A percentile compares a stretch with the other conserved stretches of the same genome.
These are phyloP conservation scores for Scaptomyza reducta DNA, from an alignment of 2,888 invertebrate species.

Conservation along the genomic window DNA sequence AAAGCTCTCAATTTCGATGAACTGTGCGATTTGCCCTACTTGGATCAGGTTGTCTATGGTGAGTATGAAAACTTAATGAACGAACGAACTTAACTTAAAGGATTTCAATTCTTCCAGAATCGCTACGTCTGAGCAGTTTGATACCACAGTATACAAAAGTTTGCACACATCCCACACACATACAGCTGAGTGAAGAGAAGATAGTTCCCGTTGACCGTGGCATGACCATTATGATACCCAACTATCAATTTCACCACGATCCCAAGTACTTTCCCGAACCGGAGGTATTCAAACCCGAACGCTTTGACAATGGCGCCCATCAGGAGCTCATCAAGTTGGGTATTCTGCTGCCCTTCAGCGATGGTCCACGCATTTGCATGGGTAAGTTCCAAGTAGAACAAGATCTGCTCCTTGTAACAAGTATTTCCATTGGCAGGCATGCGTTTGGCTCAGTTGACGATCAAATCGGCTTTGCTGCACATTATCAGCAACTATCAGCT, in stretches of 20 bases:
- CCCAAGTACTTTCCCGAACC: constrained; percentile 71
- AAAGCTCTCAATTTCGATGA: constrained; percentile 65
- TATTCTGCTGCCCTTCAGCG: constrained; percentile 79
- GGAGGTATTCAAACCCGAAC: constrained; percentile 73
- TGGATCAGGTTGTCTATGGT: constrained; percentile 81
- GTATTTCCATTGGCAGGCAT: constrained; percentile 48
- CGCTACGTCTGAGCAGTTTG: constrained; percentile 73
- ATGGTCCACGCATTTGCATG: constrained; percentile 81
- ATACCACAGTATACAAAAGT: constrained; percentile 68
- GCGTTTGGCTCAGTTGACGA: constrained; percentile 65
- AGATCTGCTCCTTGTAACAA: background rate
- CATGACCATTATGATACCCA: constrained; percentile 78
- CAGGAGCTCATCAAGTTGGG: constrained; percentile 69
- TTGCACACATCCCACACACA: constrained; percentile 63
- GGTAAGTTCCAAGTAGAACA: constrained; percentile 43
- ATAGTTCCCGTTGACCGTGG: constrained; percentile 68
- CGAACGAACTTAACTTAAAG: background rate
- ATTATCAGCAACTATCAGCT: constrained; percentile 66
- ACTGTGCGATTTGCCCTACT: constrained; percentile 70
- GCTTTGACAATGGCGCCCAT: constrained; percentile 73
- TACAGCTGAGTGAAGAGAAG: constrained; percentile 56
- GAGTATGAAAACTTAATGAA: background rate
- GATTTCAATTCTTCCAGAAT: constrained; percentile 51
- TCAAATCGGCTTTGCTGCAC: constrained; percentile 68
- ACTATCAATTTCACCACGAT: constrained; percentile 81